Evolutionary conservation across 2,797 vertebrate species (phyloP), one percentile per base, ranked within the genome.

Genomic region (Malacoctenus gilli): DNA sequence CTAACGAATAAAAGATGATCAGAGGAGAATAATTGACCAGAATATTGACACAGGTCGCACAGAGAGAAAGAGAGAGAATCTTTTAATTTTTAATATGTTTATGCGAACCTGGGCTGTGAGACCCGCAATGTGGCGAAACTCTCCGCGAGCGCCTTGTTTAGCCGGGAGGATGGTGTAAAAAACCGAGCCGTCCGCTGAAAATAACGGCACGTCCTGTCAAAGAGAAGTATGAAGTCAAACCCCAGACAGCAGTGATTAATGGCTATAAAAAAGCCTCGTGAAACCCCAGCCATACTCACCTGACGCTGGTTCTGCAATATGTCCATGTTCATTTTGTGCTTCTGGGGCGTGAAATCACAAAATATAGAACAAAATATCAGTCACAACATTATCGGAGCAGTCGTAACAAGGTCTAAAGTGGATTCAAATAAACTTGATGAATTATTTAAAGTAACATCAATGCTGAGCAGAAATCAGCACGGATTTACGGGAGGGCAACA

Each of bases 111-210:
- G 92, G 8, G 85, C 82, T 5, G 90, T 86, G 6, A 94, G 83
- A 39, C 87, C 84, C 32, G 92, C 91, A 1, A 94, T 72, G 73
- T 94, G 93, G 56, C 81, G 86, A 72, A 92, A 94, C 75, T 93
- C 92, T 54, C 93, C 93, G 2, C 89, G 90, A 36, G 92, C 90
- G 3, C 93, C 93, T 66, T 94, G 93, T 44, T 94, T 94, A 14
- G 91, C 92, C 2, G 92, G 90, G 46, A 93, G 82, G 8, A 91
- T 81, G 2, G 91, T 80, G 55, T 94, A 94, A 80, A 93, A 91
- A 41, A 87, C 55, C 0, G 89, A 84, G 22, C 88, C 69, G 13
- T 94, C 91, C 7, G 77, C 66, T 3, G 91, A 85, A 72, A 94
- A 93, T 76, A 94, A 38, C 0, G 91, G 92, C 43, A 71, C 67